Conservation (phyloP, 2,797 vertebrate genomes). For the Vespertilio murinus region DNA sequence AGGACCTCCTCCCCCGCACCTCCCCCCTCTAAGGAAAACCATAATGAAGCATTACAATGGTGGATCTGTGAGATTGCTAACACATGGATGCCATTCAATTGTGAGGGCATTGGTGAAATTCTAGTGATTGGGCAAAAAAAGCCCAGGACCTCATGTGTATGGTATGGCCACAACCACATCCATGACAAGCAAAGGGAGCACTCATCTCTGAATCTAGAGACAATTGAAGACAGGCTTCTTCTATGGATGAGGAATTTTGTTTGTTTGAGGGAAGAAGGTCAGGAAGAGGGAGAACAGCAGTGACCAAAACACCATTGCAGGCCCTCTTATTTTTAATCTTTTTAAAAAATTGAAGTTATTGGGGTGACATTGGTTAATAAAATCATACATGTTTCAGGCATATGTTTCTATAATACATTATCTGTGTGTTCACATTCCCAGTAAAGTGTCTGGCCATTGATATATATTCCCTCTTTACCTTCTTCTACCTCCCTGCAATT, state of each 20-base stretch:
- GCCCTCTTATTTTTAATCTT: conserved; percentile 15
- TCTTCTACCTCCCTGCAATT: background rate
- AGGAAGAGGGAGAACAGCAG: background rate
- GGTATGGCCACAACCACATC: background rate
- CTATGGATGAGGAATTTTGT: background rate
- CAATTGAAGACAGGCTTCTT: background rate
- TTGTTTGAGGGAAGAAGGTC: background rate
- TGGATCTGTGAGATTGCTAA: background rate
- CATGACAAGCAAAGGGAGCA: background rate
- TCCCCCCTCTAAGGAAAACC: background rate
- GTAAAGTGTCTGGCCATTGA: background rate
- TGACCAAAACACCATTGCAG: background rate
- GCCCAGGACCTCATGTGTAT: background rate
- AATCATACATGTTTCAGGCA: background rate
- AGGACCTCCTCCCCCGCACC: background rate
- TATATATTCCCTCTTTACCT: background rate
- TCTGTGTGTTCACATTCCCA: background rate
- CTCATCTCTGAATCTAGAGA: background rate
- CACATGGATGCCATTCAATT: background rate
- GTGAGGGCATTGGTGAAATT: conserved; percentile 55
- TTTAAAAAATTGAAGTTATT: background rate
- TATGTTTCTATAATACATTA: background rate
- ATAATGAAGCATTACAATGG: conserved; percentile 9
- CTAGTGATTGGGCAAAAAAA: background rate
- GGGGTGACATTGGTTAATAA: background rate